Percentiles rank a stretch among this genome's conserved stretches.
These are phyloP conservation scores for Tiphia femorata DNA, from an alignment of 2,888 invertebrate genomes.

Conservation along the genomic window DNA sequence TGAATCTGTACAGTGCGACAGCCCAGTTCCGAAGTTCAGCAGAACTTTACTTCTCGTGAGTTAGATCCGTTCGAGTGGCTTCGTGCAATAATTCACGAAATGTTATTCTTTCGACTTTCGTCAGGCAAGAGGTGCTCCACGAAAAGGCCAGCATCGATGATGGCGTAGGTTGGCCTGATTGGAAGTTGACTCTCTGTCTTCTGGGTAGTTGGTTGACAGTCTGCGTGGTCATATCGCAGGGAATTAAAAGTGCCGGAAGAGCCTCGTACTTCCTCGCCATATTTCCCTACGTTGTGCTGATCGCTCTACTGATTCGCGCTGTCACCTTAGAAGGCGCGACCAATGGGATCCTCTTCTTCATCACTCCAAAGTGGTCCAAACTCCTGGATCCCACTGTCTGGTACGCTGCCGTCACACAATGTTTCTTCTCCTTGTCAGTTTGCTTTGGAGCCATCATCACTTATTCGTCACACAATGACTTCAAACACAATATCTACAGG, in stretches of 20 bases:
- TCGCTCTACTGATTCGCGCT: constrained; percentile 74
- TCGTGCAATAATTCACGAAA: no score
- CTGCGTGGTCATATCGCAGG: constrained; percentile 71
- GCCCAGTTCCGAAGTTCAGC: constrained; percentile 54
- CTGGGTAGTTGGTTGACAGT: constrained; percentile 72
- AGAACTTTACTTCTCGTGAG: constrained; percentile 62
- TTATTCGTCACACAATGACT: constrained; percentile 75
- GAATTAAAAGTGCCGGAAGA: constrained; percentile 75
- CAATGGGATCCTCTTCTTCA: constrained; percentile 76
- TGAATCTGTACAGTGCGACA: constrained; percentile 1
- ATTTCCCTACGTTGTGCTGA: constrained; percentile 76
- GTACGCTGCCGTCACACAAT: constrained; percentile 77
- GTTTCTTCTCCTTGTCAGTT: constrained; percentile 76
- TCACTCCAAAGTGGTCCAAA: constrained; percentile 77
- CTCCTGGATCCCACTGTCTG: constrained; percentile 75
- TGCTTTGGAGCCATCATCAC: constrained; percentile 76
- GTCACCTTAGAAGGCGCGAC: constrained; percentile 75
- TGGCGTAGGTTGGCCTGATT: constrained; percentile 73
- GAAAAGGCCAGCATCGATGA: constrained; percentile 71
- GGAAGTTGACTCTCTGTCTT: constrained; percentile 72
- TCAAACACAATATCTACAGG: constrained; percentile 74
- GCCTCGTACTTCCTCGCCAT: constrained; percentile 81
- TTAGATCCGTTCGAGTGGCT: not conserved
- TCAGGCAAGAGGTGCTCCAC: constrained; percentile 72
- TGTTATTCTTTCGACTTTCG: no score